Conservation (phyloP, 2,113 vertebrate species). For the Percopsis transmontana region DNA sequence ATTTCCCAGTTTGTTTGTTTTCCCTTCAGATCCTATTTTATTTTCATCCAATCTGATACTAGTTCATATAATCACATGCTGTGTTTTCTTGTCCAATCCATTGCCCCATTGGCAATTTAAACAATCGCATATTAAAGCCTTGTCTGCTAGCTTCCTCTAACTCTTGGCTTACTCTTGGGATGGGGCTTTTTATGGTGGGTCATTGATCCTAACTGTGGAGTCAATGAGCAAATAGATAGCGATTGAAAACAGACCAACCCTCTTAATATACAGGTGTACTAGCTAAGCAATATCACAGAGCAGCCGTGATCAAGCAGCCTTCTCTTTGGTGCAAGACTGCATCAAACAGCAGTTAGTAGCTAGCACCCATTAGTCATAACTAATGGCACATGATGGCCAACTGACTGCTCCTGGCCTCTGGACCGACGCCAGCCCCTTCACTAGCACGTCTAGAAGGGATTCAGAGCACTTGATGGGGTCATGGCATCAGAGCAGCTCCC, state of each 20-base stretch:
- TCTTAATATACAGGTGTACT: constrained; percentile 25
- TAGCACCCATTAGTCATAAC: constrained; percentile 48
- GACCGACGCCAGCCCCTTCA: background rate
- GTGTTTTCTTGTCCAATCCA: no score
- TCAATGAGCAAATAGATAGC: background rate
- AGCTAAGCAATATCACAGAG: constrained; percentile 38
- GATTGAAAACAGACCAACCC: constrained; percentile 18
- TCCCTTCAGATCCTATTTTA: no score
- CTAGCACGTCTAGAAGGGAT: no score
- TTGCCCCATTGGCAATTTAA: background rate
- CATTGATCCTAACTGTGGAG: background rate
- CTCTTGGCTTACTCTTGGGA: background rate
- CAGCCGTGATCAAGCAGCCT: constrained; percentile 33
- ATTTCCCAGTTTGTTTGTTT: no score
- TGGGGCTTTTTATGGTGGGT: background rate
- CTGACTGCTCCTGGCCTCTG: background rate
- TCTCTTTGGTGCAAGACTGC: constrained; percentile 45
- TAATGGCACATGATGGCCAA: background rate
- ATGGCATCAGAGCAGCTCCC: background rate
- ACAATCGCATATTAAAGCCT: constrained; percentile 21
- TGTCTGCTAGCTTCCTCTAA: background rate
- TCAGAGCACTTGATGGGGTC: no score
- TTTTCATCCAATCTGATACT: no score
- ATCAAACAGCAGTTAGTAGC: constrained; percentile 25
- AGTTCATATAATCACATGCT: no score